Evolutionary conservation across 2,888 invertebrate species (phyloP), one percentile per base, ranked within the genome.

Genomic region (Dasysyrphus tricinctus): DNA sequence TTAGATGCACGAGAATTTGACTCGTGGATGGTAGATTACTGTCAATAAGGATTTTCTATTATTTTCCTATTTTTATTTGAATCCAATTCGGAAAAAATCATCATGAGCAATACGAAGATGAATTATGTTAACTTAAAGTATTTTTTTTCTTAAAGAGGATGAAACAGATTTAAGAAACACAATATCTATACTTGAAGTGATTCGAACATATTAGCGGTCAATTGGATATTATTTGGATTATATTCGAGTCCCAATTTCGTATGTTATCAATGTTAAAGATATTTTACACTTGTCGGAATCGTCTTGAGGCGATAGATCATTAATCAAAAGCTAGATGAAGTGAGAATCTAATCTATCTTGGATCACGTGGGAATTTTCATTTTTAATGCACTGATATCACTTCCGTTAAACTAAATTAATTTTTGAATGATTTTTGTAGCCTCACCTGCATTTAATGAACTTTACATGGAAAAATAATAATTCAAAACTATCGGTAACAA

Each of bases 111-210:
- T 51, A 2, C 29, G 29, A 69, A 63, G 74, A 78, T 81, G 57
- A 54, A 86, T 86, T 82, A 57, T 57, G 63, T 78, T n/a, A 51
- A 78, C 82, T 80, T 80, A 70, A 51, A 56, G 32, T 7, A 6
- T 0, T n/a, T 14, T 7, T 7, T 14, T 54, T 42, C 34, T 42
- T 29, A 24, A 3, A 16, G 65, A 72, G 34, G 49, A 56, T 72
- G 42, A 77, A 57, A 65, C 34, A 77, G 65, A 37, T 12, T 14
- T 9, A 67, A 75, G 72, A 39, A 56, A 57, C 24, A 11, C 34
- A 59, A 67, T 47, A 32, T n/a, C n/a, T n/a, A n/a, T 47, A 24
- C 37, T 70, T 14, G 19, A 24, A 49, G 63, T 29, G 12, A 3
- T 59, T 32, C 59, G 34, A 54, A 63, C 24, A 65, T 65, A 72